Conservation (phyloP, 2,888 invertebrate species). For the Ctena decussata region DNA sequence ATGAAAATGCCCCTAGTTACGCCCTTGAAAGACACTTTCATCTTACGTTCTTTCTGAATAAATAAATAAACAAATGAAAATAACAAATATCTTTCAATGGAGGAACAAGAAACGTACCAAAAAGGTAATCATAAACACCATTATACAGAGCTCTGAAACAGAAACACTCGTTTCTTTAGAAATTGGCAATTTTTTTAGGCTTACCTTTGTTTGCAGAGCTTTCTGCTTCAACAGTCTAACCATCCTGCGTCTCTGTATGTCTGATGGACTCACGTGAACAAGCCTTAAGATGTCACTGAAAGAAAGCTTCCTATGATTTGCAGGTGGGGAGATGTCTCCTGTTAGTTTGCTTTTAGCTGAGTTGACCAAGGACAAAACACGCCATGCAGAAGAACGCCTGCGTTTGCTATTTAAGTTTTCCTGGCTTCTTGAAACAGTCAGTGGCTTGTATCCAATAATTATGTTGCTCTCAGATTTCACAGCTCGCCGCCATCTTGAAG, state of each 20-base stretch:
- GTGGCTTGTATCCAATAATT: background rate
- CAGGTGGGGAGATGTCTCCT: background rate
- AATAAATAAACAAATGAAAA: no score
- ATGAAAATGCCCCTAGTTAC: no score
- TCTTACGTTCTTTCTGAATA: no score
- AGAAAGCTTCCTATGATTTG: conserved; percentile 22
- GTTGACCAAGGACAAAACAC: conserved; percentile 19
- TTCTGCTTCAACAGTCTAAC: conserved; percentile 43
- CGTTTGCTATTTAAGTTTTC: background rate
- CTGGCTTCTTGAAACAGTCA: background rate
- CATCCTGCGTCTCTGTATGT: conserved; percentile 44
- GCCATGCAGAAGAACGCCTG: background rate
- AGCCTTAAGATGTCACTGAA: conserved; percentile 36
- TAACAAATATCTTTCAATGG: no score
- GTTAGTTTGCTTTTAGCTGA: conserved; percentile 45
- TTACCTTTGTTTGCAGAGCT: conserved; percentile 2
- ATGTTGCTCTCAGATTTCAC: no score
- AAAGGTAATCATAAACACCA: background rate
- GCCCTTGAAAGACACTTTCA: no score
- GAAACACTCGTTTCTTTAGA: background rate
- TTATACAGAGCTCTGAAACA: no score
- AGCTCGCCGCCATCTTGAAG: background rate
- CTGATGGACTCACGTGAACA: conserved; percentile 39
- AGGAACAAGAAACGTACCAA: no score
- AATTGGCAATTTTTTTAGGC: background rate